Base-by-base conservation (phyloP, 1,140 invertebrate species). In the Drosophila tristis region DNA sequence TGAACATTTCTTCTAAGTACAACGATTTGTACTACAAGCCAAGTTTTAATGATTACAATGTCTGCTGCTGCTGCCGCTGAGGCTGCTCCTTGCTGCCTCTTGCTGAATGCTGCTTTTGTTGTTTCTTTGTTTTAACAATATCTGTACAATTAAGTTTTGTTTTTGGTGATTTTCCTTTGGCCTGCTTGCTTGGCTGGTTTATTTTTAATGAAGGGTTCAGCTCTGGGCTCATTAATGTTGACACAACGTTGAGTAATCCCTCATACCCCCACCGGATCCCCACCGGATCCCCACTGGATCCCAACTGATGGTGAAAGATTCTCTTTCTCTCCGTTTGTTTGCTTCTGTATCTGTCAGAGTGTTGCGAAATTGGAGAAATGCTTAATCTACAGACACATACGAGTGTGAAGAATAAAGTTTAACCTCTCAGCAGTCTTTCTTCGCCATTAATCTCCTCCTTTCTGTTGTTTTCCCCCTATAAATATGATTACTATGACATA, bases 1-100 rank as follows among this genome's bases (percentile, higher is more conserved):
- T 59, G 66, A 85, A 89, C 79, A 75, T 82, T 80, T 79, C 77
- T 77, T 85, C 81, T 90, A 81, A 90, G 86, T 90, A 87, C 81
- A 68, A 71, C 85, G 85, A 90, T 90, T 90, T 90, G 87, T 90
- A 84, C 51, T 91, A 90, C 89, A 90, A 90, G 87, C 74, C 77
- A 61, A 55, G 67, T 77, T 81, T 90, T 91, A 91, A 90, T 90
- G 87, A 90, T 89, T 91, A 90, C 87, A 80, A 90, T 77, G 82
- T 91, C 77, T 82, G 45, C 43, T 47, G 54, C 47, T 29, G 53
- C 47, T 29, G 53, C 47, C n/a, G n/a, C n/a, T 29, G 51, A 43
- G 53, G 48, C 47, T 58, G 70, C 63, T 64, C 11, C 35, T 39
- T 39, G 35, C 35, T 39, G 11, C 9, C 35, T 11, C 4, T 39